Evolutionary conservation across 2,797 vertebrate species (phyloP), one percentile per base, ranked within the genome.

Genomic region (Pseudochaenichthys georgianus): DNA sequence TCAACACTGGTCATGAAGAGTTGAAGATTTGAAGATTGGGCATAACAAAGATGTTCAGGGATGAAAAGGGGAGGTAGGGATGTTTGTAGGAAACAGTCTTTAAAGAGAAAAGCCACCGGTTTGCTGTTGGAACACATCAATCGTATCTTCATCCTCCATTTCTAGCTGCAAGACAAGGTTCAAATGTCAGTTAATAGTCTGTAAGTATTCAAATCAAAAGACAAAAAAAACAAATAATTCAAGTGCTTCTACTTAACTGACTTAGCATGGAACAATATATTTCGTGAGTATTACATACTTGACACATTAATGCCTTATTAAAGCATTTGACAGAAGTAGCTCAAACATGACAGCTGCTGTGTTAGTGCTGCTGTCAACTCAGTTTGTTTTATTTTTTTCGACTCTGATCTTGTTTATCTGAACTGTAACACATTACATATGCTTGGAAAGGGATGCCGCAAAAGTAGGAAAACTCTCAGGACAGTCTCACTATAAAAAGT

Each of bases 71-170:
- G 92, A 90, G 91, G 91, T 92, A 91, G 89, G 88, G 77, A 82
- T 73, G 87, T 82, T 77, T 11, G 12, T 53, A 83, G 83, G 77
- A 89, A 91, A 92, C 80, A 87, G 78, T 90, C 85, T 89, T 94
- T 91, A 96, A 81, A 93, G 90, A 45, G 47, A 60, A 23, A 16
- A 66, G 70, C 97, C 97, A 75, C 97, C 98, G 0, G 96, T 98
- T 94, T 99, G 98, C 94, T 98, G 96, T 86, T 98, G 97, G 94
- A 97, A 98, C 81, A 97, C 97, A 1, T 98, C 96, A 0, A 97
- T 97, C 12, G 95, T 98, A 91, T 98, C 97, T 87, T 98, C 94
- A 0, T 98, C 97, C 90, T 98, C 97, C 98, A 97, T 98, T 96
- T 98, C 97, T 92, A 99, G 94, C 97, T 99, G 93, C 4, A 61